Evolutionary conservation across 2,113 vertebrate species (phyloP), one percentile per base, ranked within the genome.

Genomic region (Pandion haliaetus): DNA sequence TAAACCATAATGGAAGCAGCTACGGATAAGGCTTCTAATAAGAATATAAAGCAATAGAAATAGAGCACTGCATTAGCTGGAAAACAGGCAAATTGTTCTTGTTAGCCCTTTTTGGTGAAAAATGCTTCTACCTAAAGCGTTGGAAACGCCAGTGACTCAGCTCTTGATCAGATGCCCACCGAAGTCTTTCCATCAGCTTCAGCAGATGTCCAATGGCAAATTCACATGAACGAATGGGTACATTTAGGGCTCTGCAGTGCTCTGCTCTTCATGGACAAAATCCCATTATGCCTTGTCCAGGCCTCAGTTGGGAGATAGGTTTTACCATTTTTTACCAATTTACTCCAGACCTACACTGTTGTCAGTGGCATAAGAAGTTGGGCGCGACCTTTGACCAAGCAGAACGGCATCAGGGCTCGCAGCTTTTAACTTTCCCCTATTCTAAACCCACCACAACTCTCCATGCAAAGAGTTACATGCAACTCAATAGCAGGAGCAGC

Each of bases 101-200:
- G 1, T 72, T 84, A 65, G 54, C 20, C 8, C 36, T 91, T 95
- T 94, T 67, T 65, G 67, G 54, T 90, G 83, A 92, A 92, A 95
- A 96, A 71, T 55, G 26, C 49, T 89, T 85, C 44, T 85, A 80
- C 82, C 70, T 88, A 69, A 82, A 80, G 17, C 4, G 0, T 14
- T 82, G 93, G 81, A 94, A 96, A 95, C 25, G 95, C 70, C 66
- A 54, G 49, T 95, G 93, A 95, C 80, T 95, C 91, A 95, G 77
- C 78, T 84, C 52, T 95, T 95, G 91, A 97, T 82, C 61, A 54
- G 80, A 93, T 82, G 77, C 95, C 96, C 86, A 76, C 58, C 5
- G 0, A 82, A 93, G 70, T 89, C 83, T 95, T 94, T 95, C 97
- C 83, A 86, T 82, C 83, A 66, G 69, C 79, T 94, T 94, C 88